Base-by-base conservation (phyloP, 1,140 invertebrate genomes). In the Cyphomyrmex costatus region DNA sequence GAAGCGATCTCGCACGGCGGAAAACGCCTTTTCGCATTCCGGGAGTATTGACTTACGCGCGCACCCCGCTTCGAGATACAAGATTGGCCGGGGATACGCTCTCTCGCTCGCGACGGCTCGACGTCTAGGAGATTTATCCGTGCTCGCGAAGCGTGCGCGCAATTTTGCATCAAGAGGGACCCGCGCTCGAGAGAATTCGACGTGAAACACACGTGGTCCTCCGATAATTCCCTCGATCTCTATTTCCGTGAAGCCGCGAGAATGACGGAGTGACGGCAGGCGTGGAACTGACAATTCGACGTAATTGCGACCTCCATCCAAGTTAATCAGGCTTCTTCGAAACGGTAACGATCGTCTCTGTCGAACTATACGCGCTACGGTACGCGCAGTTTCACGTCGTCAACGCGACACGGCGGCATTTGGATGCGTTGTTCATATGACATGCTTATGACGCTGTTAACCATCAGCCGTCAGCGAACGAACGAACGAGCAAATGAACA, bases 31-130 rank as follows among this genome's bases (percentile, higher is more conserved):
- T 80, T 21, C 78, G 65, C 78, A 56, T 80, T 80, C 78, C 65
- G 65, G 10, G 46, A 71, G 78, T 71, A 80, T 80, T 71, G 78
- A 80, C 78, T 80, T 80, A 80, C 78, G n/a, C 78, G 63, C 66
- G 77, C 77, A 42, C 49, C 10, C 61, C 77, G 33, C 53, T 56
- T 70, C 65, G 65, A 42, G 63, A 80, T 70, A 70, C 63, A 46
- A 74, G 53, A 80, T 80, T 68, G 77, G 30, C 30, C 21, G 77
- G 63, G 63, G 63, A 80, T 80, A 53, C 33, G 63, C 33, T 70
- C 33, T 70, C 49, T 70, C n/a, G 49, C 49, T 70, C 36, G 30
- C 30, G 30, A 53, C 27, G 46, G 46, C 61, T 68, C 78, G 65
- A 80, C 78, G 21, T 58, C 78, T 56, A 49, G 49, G 16, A 71